phyloP scores from a whole-genome alignment of 2,797 vertebrate genomes.

The Graptemys geographica region DNA sequence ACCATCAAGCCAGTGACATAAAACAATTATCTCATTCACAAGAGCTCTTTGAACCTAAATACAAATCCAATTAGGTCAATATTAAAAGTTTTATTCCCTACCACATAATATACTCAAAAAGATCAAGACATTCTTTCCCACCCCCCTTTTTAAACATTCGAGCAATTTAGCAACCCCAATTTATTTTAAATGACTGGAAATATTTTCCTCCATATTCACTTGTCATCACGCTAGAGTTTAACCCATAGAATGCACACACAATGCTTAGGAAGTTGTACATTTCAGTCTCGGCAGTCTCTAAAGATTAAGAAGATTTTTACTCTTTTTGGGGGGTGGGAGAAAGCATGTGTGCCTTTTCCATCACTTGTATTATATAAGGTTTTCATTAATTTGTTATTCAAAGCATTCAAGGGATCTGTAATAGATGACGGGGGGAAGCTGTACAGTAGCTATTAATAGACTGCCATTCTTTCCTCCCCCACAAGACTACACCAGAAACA shows the following conservation, averaged over 20 bases:
- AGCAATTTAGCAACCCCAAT: constrained; percentile 54
- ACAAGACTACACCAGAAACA: constrained; percentile 47
- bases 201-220: constrained; percentile 33
- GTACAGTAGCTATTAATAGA: constrained; percentile 37
- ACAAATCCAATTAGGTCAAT: constrained; percentile 69
- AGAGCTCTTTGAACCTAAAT: constrained; percentile 58
- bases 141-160: constrained; percentile 47
- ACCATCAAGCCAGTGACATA: constrained; percentile 45
- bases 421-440: constrained; percentile 49
- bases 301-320: neutral
- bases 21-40: constrained; percentile 66
- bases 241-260: constrained; percentile 7
- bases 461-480: constrained; percentile 52
- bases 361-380: neutral
- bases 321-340: neutral
- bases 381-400: constrained; percentile 40
- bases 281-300: neutral
- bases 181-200: constrained; percentile 65
- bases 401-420: constrained; percentile 54
- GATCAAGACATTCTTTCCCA: constrained; percentile 29
- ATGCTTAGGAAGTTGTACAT: accelerated
- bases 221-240: constrained; percentile 23
- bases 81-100: constrained; percentile 67
- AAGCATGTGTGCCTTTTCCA: neutral
- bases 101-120: constrained; percentile 45